Base-by-base conservation (phyloP, 2,113 vertebrate genomes). In the Atrichornis clamosus region DNA sequence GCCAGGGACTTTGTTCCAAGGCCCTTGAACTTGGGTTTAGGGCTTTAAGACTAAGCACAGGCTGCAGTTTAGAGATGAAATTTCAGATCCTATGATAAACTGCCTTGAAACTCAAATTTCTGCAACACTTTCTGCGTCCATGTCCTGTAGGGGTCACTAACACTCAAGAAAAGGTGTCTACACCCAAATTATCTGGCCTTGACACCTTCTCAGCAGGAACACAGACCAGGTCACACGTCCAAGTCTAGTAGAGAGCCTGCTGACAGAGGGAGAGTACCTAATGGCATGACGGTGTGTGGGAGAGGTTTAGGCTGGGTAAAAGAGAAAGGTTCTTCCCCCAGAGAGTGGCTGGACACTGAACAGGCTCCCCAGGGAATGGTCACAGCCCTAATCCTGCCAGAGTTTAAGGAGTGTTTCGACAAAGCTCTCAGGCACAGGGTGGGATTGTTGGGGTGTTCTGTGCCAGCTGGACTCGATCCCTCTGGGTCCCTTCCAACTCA, bases 191-290 rank as follows among this genome's bases (percentile, higher is more conserved):
- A 37, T 37, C 7, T 0, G 2, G 27, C 26, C 2, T 1, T 21
- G 11, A 17, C 35, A 26, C 21, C 27, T 84, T 15, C 50, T 46
- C 62, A 56, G 70, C 58, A 63, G 24, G 23, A 67, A 23, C 47
- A 72, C 16, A 33, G 27, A 8, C 23, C 0, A 0, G 17, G n/a
- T 28, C 33, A 65, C n/a, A 9, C 11, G 39, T 21, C 8, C 9
- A 14, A 10, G 4, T 70, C 69, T 49, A 56, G 30, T 19, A 76
- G n/a, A 70, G 37, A 69, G 41, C 21, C 65, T 68, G 52, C 35
- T 63, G 64, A 50, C 1, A 3, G 55, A 74, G 10, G 11, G 7
- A 22, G 2, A 13, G 33, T 5, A 30, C 59, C 84, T 32, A 32
- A 26, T 3, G 20, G 4, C 53, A 41, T 53, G 53, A 35, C 60